These are phyloP conservation scores for Macrosoma leucophasiata DNA, from an alignment of 2,888 invertebrate species.

Conservation along the genomic window DNA sequence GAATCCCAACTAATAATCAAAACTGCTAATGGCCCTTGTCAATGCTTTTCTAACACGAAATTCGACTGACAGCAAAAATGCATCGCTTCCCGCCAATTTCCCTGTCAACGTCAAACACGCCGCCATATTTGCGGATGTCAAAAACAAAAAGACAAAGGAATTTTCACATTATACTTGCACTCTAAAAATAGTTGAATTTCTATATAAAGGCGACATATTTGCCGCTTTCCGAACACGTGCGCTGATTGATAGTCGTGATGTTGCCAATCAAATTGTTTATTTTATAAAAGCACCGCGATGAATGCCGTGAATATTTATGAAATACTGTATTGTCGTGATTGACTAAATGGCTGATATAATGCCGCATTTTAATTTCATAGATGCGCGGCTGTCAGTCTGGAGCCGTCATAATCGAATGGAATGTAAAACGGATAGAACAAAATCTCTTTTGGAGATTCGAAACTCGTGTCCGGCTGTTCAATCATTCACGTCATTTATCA, in stretches of 20 bases:
- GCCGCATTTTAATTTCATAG: slow-evolving; percentile 55
- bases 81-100: slow-evolving; percentile 55
- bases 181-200: too few relatives aligned
- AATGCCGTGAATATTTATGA: slow-evolving; percentile 68
- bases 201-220: too few relatives aligned
- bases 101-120: slow-evolving; percentile 38
- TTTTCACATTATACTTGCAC: slow-evolving; percentile 30
- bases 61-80: slow-evolving; percentile 45
- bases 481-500: slow-evolving; percentile 71
- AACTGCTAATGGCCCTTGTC: slow-evolving; percentile 32
- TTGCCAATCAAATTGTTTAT: slow-evolving; percentile 57
- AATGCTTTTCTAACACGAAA: slow-evolving; percentile 36
- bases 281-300: slow-evolving; percentile 56
- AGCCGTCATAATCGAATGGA: slow-evolving; percentile 36
- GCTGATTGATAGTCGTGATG: slow-evolving; percentile 60
- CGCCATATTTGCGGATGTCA: slow-evolving; percentile 37
- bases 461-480: slow-evolving; percentile 57
- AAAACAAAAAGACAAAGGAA: slow-evolving; percentile 32
- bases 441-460: slow-evolving; percentile 54
- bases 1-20: slow-evolving; percentile 31
- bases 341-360: slow-evolving; percentile 52
- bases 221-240: slow-evolving; percentile 46
- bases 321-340: slow-evolving; percentile 43
- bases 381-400: slow-evolving; percentile 33
- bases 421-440: slow-evolving; percentile 42